Evolutionary conservation across 2,888 invertebrate species (phyloP).

Genomic region (Cantharis rufa): DNA sequence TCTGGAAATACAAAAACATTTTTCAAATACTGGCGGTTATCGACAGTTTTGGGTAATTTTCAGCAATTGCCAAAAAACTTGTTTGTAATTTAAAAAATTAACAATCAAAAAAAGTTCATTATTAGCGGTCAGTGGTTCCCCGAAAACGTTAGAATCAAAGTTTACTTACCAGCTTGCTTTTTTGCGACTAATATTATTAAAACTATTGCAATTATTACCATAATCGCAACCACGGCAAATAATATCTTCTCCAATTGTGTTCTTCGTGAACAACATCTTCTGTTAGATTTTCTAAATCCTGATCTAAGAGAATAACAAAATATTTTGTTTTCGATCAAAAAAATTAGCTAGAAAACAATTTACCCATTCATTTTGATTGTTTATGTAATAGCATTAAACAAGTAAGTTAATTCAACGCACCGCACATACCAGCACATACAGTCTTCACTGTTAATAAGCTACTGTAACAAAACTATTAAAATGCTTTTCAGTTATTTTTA

Average conservation of each 20-base stretch:
- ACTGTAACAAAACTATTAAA: slow-evolving; percentile 1
- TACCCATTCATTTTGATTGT: not conserved
- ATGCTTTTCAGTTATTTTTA: slow-evolving; percentile 2
- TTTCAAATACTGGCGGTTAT: not conserved
- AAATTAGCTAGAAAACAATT: not conserved
- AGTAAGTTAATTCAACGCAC: not conserved
- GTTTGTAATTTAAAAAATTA: no score
- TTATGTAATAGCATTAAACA: not conserved
- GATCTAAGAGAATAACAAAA: not conserved
- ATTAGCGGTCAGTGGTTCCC: no score
- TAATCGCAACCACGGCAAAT: not conserved
- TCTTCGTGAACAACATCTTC: not conserved
- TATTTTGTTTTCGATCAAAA: not conserved
- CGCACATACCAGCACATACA: not conserved
- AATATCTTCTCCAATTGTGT: not conserved
- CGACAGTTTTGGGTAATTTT: no score
- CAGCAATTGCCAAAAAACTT: no score
- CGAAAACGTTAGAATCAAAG: not conserved
- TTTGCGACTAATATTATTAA: not conserved
- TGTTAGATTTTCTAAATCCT: not conserved
- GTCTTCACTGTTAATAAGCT: not conserved
- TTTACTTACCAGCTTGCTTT: slow-evolving; percentile 2
- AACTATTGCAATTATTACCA: not conserved
- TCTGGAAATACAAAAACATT: not conserved
- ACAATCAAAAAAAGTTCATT: no score